Percentiles rank a stretch among this genome's conserved stretches.
These are phyloP conservation scores for Eueremaeus valkanovi DNA, from an alignment of 2,888 invertebrate genomes.

Conservation along the genomic window DNA sequence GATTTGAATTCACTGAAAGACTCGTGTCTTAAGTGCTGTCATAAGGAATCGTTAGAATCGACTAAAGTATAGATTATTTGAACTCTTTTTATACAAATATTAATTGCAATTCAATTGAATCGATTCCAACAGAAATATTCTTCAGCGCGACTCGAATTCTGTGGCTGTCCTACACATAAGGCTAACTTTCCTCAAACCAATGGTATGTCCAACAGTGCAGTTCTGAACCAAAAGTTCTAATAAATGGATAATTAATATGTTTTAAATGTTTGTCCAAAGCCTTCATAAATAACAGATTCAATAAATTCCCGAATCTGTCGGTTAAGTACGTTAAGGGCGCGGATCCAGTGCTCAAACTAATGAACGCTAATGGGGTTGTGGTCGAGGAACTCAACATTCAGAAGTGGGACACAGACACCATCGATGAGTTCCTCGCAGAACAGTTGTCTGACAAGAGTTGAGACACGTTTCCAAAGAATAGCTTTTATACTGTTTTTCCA, in stretches of 20 bases:
- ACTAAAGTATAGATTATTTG: slow-evolving; percentile 58
- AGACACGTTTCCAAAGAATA: too few species aligned
- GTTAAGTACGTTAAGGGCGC: slow-evolving; percentile 89
- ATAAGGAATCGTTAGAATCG: slow-evolving; percentile 57
- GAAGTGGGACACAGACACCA: slow-evolving; percentile 97
- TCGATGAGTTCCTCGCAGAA: slow-evolving; percentile 71
- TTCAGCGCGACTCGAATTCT: slow-evolving; percentile 87
- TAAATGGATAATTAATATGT: not conserved
- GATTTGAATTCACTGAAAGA: slow-evolving; percentile 64
- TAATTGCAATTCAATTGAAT: not conserved
- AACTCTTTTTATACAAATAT: too few species aligned
- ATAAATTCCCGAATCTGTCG: slow-evolving; percentile 82
- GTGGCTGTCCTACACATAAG: slow-evolving; percentile 98
- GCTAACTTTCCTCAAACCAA: slow-evolving; percentile 96
- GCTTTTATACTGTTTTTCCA: too few species aligned
- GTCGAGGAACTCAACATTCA: slow-evolving; percentile 84
- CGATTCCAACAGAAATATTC: slow-evolving; percentile 74
- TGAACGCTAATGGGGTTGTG: slow-evolving; percentile 76
- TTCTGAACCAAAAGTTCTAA: too few species aligned
- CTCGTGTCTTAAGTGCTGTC: slow-evolving; percentile 74
- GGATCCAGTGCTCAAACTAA: slow-evolving; percentile 86
- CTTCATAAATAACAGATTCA: slow-evolving; percentile 85
- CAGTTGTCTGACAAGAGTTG: too few species aligned
- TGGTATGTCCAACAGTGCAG: too few species aligned
- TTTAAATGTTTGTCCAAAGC: slow-evolving; percentile 63